phyloP scores from a whole-genome alignment of 2,888 invertebrate genomes.

The Leptinotarsa juncta region DNA sequence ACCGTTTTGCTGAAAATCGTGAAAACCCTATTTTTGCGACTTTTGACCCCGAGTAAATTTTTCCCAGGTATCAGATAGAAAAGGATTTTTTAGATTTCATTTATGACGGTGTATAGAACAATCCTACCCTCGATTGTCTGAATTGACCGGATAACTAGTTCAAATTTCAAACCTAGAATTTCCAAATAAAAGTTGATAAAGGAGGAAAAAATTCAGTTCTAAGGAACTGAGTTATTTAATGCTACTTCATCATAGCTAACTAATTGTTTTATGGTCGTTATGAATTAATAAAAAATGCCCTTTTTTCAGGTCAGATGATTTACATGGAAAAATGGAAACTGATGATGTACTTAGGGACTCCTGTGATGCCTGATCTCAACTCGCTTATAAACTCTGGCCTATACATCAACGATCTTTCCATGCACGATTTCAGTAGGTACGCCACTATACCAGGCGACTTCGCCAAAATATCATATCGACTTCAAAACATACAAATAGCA shows the following conservation, averaged over 20 bases:
- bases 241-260: neutral
- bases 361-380: constrained; percentile 95
- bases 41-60: too few species aligned
- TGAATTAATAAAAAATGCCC: neutral
- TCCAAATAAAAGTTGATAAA: neutral
- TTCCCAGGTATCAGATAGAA: too few species aligned
- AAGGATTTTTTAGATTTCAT: too few species aligned
- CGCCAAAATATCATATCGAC: neutral
- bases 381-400: constrained; percentile 92
- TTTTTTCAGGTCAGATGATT: constrained; percentile 91
- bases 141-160: too few species aligned
- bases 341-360: constrained; percentile 97
- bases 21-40: too few species aligned
- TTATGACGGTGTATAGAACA: too few species aligned
- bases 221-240: neutral
- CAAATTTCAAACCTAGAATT: neutral
- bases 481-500: too few species aligned
- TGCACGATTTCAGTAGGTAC: constrained; percentile 98
- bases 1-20: too few species aligned
- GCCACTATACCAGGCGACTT: neutral
- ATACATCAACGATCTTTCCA: constrained; percentile 98
- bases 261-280: neutral
- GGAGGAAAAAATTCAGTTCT: neutral
- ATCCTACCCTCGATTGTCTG: too few species aligned
- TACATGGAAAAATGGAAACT: constrained; percentile 98